phyloP scores from a whole-genome alignment of 2,888 invertebrate genomes.

The Callosobruchus maculatus region DNA sequence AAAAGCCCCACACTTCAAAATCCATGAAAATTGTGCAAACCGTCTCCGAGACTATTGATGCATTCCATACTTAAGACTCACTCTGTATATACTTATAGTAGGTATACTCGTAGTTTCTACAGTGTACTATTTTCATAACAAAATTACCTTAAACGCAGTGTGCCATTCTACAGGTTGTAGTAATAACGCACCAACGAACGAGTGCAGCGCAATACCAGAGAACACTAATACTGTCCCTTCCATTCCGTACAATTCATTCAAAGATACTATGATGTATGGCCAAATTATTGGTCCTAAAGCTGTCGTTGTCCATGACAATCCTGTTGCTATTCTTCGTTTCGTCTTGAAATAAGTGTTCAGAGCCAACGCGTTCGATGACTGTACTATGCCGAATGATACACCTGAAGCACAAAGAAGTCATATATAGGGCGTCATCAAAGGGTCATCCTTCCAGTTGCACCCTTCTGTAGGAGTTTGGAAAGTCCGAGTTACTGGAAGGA shows the following conservation, averaged over 20 bases:
- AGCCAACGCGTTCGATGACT: conserved; percentile 67
- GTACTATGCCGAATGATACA: conserved; percentile 62
- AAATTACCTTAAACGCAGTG: conserved; percentile 48
- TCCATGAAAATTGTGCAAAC: no score
- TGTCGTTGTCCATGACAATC: conserved; percentile 68
- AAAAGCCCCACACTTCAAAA: no score
- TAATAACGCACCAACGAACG: conserved; percentile 63
- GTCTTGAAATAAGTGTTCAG: conserved; percentile 72
- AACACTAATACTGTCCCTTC: conserved; percentile 65
- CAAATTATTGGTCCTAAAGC: conserved; percentile 70
- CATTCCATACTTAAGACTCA: no score
- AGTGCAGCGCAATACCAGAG: conserved; percentile 64
- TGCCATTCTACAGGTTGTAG: conserved; percentile 77
- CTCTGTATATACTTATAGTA: no score
- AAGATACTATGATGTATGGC: conserved; percentile 65
- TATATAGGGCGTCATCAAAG: no score
- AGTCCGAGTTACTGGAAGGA: no score
- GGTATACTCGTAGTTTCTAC: no score
- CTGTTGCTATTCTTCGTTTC: conserved; percentile 66
- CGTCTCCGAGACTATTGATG: no score
- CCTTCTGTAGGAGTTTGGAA: no score
- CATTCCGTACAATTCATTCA: conserved; percentile 62
- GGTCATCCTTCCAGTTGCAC: no score
- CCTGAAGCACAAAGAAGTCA: conserved; percentile 54
- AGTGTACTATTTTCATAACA: no score